Percentiles rank a stretch among this genome's conserved stretches.
These are phyloP conservation scores for Myotis planiceps DNA, from an alignment of 2,797 vertebrate species.

Conservation along the genomic window DNA sequence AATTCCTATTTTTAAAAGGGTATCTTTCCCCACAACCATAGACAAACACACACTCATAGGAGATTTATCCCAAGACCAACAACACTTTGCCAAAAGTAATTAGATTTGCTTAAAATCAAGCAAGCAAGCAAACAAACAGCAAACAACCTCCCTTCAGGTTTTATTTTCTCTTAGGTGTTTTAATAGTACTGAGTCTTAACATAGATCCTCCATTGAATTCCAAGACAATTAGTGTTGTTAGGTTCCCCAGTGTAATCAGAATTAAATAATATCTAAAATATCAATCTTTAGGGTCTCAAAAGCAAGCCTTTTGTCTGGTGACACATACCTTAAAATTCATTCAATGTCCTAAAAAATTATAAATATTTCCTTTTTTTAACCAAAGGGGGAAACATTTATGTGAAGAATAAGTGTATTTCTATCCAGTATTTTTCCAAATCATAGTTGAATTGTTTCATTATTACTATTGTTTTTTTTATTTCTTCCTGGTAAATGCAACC, in stretches of 20 bases:
- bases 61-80: not conserved
- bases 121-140: not conserved
- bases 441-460: not conserved
- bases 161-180: slow-evolving; percentile 16
- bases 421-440: slow-evolving; percentile 23
- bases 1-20: not conserved
- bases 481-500: slow-evolving; percentile 33
- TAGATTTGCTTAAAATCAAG: not conserved
- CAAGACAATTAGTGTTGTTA: not conserved
- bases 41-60: not conserved
- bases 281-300: not conserved
- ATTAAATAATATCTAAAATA: not conserved
- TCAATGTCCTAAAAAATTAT: not conserved
- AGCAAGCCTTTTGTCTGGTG: not conserved
- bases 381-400: not conserved
- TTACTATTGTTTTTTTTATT: not conserved
- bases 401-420: not conserved
- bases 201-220: not conserved
- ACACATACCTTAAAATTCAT: not conserved
- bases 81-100: not conserved
- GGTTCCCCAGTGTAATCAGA: not conserved
- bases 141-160: not conserved
- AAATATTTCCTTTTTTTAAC: not conserved
- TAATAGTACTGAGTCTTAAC: not conserved
- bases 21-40: not conserved